Percentiles rank a stretch among this genome's conserved stretches.
phyloP scores from a whole-genome alignment of 2,797 vertebrate species.

The Sciaenops ocellatus region DNA sequence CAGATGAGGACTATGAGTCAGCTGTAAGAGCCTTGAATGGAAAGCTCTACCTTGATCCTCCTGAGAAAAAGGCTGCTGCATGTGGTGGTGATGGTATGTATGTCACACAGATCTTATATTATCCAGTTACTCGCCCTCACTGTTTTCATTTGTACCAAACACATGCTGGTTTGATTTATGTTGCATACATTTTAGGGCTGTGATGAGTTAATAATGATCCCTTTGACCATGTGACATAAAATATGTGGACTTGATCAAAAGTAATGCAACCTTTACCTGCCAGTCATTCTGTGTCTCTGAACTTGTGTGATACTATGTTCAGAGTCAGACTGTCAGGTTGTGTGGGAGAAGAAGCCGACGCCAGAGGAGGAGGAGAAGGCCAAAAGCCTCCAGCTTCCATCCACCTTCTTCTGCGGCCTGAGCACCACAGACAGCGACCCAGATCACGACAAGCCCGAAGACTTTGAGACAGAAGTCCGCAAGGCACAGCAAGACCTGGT shows the following conservation, averaged over 20 bases:
- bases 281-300: background rate
- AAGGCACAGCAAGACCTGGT: constrained; percentile 85
- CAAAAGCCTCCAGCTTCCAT: constrained; percentile 87
- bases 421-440: constrained; percentile 87
- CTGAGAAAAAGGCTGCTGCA: constrained; percentile 41
- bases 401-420: constrained; percentile 89
- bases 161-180: background rate
- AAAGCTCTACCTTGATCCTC: constrained; percentile 89
- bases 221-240: background rate
- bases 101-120: background rate
- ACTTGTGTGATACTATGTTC: constrained; percentile 30
- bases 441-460: constrained; percentile 87
- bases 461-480: constrained; percentile 88
- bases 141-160: background rate
- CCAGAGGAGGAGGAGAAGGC: constrained; percentile 89
- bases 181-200: background rate
- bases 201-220: background rate
- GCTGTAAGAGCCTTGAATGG: constrained; percentile 94
- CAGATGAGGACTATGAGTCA: constrained; percentile 96
- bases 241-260: background rate
- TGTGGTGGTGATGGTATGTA: constrained; percentile 67
- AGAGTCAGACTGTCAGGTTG: constrained; percentile 86
- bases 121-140: background rate
- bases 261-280: background rate
- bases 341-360: constrained; percentile 90